These are phyloP conservation scores for Pollicipes pollicipes DNA, from an alignment of 1,140 invertebrate species.

Conservation along the genomic window DNA sequence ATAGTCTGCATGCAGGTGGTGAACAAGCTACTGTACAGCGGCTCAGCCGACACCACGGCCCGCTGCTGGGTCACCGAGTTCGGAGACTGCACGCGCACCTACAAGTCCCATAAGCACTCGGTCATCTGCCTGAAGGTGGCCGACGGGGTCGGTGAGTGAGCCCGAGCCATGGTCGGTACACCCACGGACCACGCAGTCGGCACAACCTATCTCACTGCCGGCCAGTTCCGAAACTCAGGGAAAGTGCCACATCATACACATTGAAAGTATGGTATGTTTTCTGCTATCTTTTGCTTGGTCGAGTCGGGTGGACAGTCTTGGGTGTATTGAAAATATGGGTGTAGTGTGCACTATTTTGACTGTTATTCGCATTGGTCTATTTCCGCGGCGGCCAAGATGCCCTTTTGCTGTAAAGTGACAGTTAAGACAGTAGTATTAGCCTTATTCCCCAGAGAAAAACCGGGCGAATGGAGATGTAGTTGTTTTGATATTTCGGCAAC, in stretches of 20 bases:
- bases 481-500: too few relatives aligned
- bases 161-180: constrained; percentile 31
- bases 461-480: too few relatives aligned
- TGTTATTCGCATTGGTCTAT: too few relatives aligned
- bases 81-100: constrained; percentile 33
- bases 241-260: constrained; percentile 26
- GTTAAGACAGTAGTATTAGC: too few relatives aligned
- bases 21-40: constrained; percentile 34
- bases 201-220: constrained; percentile 33
- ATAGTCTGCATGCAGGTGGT: constrained; percentile 14
- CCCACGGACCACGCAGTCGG: constrained; percentile 33
- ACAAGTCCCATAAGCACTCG: constrained; percentile 31
- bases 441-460: too few relatives aligned
- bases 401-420: too few relatives aligned
- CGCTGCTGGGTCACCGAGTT: constrained; percentile 36
- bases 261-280: not conserved
- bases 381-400: too few relatives aligned
- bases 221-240: constrained; percentile 35
- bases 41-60: constrained; percentile 32
- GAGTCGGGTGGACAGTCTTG: too few relatives aligned
- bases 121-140: constrained; percentile 30
- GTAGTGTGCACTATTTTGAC: too few relatives aligned
- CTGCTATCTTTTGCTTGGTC: not conserved
- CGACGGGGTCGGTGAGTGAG: constrained; percentile 32
- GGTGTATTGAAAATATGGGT: too few relatives aligned